A percentile compares a stretch with the other conserved stretches of the same genome.
phyloP scores from a whole-genome alignment of 2,113 vertebrate species.

The Nipponia nippon region DNA sequence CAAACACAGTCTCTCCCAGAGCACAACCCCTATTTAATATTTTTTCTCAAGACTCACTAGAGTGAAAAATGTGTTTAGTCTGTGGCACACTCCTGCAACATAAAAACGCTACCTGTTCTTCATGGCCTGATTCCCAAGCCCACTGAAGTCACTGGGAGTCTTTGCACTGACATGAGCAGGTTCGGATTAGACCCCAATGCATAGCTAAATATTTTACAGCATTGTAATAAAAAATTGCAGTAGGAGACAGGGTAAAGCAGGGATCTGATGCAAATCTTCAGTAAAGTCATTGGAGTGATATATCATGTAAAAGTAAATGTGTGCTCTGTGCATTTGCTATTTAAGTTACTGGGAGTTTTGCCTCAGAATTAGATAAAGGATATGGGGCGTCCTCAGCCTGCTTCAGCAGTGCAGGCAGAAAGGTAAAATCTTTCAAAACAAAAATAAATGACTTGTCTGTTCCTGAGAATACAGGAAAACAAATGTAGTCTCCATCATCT shows the following conservation, averaged over 20 bases:
- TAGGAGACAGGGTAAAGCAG: not conserved
- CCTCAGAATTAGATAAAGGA: not conserved
- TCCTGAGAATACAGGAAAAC: not conserved
- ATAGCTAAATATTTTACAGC: constrained; percentile 22
- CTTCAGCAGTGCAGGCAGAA: not conserved
- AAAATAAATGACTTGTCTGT: not conserved
- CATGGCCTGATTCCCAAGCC: not conserved
- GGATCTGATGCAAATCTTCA: not conserved
- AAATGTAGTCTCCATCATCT: not conserved
- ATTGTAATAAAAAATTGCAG: not conserved
- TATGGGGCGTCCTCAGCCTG: not conserved
- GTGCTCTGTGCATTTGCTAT: not conserved
- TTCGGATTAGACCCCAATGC: not conserved
- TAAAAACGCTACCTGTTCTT: not conserved
- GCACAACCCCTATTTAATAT: not conserved
- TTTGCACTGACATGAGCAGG: not conserved
- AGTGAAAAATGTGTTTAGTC: not conserved
- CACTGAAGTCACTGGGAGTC: not conserved
- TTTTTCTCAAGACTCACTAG: not conserved
- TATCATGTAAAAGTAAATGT: not conserved
- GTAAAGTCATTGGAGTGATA: not conserved
- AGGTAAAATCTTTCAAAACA: not conserved
- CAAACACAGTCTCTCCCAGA: not conserved
- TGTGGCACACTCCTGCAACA: not conserved
- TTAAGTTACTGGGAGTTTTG: not conserved